A percentile compares a stretch with the other conserved stretches of the same genome.
Conservation (phyloP, 1,140 invertebrate genomes). For the Solenopsis invicta region DNA sequence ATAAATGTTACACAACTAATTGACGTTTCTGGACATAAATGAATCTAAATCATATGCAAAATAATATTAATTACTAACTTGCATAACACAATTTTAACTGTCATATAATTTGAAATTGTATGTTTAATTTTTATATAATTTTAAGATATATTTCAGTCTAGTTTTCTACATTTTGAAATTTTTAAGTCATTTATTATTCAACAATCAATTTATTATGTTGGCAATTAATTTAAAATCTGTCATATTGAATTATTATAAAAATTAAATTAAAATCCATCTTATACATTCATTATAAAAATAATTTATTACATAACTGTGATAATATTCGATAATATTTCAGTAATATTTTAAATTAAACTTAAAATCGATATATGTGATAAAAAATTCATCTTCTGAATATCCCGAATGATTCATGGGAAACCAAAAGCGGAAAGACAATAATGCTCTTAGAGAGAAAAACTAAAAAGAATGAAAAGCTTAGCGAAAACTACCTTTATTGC, state of each 20-base stretch:
- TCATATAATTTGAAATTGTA: not conserved
- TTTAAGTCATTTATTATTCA: not conserved
- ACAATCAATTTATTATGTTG: not conserved
- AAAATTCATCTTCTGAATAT: not conserved
- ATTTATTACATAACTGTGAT: not conserved
- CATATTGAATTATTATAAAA: no score
- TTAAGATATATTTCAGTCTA: not conserved
- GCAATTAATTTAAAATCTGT: not conserved
- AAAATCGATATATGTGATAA: not conserved
- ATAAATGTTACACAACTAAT: not conserved
- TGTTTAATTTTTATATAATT: not conserved
- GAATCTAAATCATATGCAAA: no score
- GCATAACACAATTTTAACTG: not conserved
- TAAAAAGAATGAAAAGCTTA: conserved; percentile 2
- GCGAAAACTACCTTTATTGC: not conserved
- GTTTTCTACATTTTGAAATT: not conserved
- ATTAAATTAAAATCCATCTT: not conserved
- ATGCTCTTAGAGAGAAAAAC: not conserved
- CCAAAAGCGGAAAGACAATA: conserved; percentile 9
- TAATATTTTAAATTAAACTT: not conserved
- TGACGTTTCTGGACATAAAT: no score
- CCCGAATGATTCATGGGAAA: not conserved
- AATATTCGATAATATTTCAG: not conserved
- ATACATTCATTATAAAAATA: not conserved
- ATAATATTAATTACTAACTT: no score